A percentile compares a stretch with the other conserved stretches of the same genome.
Evolutionary conservation across 2,113 vertebrate species (phyloP).

Genomic region (Seriola aureovittata): DNA sequence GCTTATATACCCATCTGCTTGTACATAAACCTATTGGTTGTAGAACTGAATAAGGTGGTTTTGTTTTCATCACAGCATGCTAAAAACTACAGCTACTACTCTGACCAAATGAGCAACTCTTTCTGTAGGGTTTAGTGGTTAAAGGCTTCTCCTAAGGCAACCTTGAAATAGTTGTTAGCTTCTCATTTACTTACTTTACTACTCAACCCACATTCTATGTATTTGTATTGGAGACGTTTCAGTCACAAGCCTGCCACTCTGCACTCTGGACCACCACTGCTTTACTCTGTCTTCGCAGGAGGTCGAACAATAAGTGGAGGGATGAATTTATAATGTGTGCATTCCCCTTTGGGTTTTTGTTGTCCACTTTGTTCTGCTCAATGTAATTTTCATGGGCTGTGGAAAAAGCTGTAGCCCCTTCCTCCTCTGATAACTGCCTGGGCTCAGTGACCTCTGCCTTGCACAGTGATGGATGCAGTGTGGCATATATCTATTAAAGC

Average conservation of each 20-base stretch:
- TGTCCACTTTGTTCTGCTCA: neutral
- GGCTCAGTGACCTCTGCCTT: conserved; percentile 36
- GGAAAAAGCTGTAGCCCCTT: neutral
- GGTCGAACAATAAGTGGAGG: conserved; percentile 15
- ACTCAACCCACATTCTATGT: neutral
- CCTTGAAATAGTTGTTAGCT: conserved; percentile 5
- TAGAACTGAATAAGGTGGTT: neutral
- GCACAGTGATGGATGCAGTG: neutral
- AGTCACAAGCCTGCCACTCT: neutral
- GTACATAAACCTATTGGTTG: neutral
- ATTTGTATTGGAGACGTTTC: conserved; percentile 8
- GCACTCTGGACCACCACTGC: neutral
- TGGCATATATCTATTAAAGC: conserved; percentile 12
- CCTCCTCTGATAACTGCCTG: neutral
- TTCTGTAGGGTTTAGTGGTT: neutral
- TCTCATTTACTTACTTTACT: conserved; percentile 2
- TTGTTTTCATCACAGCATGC: conserved; percentile 5
- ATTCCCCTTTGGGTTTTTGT: conserved; percentile 18
- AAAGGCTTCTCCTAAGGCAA: conserved; percentile 7
- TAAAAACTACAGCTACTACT: neutral
- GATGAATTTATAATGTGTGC: conserved; percentile 3
- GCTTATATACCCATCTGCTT: neutral
- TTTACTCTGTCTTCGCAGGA: conserved; percentile 2
- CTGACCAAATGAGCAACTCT: neutral
- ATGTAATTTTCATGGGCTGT: neutral